A percentile compares a stretch with the other conserved stretches of the same genome.
Evolutionary conservation across 2,113 vertebrate genomes (phyloP).

Genomic region (Excalfactoria chinensis): DNA sequence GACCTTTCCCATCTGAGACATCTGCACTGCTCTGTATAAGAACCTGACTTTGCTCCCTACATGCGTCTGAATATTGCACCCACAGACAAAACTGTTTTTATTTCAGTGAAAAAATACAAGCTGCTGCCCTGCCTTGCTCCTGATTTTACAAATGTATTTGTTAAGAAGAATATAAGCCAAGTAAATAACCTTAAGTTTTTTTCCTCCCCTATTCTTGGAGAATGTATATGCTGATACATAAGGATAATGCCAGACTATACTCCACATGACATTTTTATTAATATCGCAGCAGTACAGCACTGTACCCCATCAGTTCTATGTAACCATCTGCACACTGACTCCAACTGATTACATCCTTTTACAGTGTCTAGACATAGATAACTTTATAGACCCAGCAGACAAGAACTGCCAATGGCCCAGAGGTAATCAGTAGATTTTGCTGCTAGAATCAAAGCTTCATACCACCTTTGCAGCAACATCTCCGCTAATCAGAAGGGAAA

Average conservation of each 20-base stretch:
- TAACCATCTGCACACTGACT: neutral
- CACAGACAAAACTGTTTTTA: neutral
- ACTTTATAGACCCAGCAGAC: neutral
- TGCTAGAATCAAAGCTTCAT: neutral
- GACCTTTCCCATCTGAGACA: neutral
- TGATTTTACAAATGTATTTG: neutral
- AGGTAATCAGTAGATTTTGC: neutral
- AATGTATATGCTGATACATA: neutral
- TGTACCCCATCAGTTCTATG: neutral
- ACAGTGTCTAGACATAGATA: neutral
- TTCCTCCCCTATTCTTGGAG: neutral
- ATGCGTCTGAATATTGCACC: neutral
- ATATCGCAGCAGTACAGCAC: neutral
- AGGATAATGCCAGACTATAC: neutral
- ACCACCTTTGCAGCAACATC: neutral
- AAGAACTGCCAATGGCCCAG: neutral
- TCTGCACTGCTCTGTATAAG: neutral
- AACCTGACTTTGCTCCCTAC: neutral
- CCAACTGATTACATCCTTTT: neutral
- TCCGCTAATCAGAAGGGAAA: constrained; percentile 12
- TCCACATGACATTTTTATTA: neutral
- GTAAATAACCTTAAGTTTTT: neutral
- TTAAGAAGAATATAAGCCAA: neutral
- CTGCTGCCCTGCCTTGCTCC: neutral
- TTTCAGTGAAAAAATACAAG: neutral